phyloP scores from a whole-genome alignment of 2,797 vertebrate species.

The Falco novaeseelandiae region DNA sequence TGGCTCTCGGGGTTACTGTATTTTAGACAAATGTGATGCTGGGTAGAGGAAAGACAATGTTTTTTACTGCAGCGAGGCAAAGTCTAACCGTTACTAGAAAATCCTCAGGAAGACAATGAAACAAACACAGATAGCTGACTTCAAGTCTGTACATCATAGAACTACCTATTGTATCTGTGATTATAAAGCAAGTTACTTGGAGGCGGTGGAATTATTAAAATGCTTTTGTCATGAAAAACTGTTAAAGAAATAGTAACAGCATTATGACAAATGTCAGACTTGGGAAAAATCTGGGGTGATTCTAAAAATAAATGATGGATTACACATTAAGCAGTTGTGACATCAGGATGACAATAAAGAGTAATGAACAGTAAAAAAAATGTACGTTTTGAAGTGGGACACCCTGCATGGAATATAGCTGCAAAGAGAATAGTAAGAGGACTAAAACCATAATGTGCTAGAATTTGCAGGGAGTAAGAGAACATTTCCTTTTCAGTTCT shows the following conservation, averaged over 20 bases:
- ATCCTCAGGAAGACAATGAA: not conserved
- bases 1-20: not conserved
- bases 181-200: not conserved
- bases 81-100: not conserved
- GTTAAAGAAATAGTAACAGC: not conserved
- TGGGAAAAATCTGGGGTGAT: not conserved
- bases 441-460: not conserved
- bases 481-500: not conserved
- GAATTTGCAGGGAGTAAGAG: not conserved
- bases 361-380: not conserved
- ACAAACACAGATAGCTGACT: not conserved
- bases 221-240: not conserved
- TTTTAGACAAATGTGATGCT: not conserved
- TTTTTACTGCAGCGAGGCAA: not conserved
- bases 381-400: not conserved
- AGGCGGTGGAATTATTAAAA: not conserved
- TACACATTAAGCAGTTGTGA: not conserved
- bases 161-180: not conserved
- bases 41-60: not conserved
- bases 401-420: not conserved
- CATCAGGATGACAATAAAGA: not conserved
- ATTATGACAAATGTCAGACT: not conserved
- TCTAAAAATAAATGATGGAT: not conserved
- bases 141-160: not conserved
- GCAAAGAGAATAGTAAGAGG: not conserved